Evolutionary conservation across 2,113 vertebrate species (phyloP), one percentile per base, ranked within the genome.

Genomic region (Globicephala melas): DNA sequence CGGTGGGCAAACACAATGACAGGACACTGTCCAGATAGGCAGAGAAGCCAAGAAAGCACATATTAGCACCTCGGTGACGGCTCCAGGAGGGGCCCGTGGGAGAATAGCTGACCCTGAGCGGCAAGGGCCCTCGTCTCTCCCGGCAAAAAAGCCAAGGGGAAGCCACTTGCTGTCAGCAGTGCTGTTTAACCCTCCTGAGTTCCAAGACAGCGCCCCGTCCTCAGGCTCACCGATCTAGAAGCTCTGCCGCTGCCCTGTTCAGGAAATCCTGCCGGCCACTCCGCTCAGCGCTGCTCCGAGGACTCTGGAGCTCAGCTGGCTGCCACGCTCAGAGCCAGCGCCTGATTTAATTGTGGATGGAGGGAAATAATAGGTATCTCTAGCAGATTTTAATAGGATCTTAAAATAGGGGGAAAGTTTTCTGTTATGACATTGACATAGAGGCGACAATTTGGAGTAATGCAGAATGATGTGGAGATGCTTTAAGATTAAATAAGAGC

Each of bases 401-500:
- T 98, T 98, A 98, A 98, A 98, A 98, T 97, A 98, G 97, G 96
- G 96, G 95, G 91, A 94, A 98, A 98, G 97, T 98, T 98, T 98
- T 98, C 97, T 98, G 98, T 98, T 97, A 98, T 97, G 98, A 98
- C 98, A 98, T 84, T 98, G 98, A 98, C 98, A 97, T 26, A 97
- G 98, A 98, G 87, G 98, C 77, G 94, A 98, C 98, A 98, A 98
- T 98, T 98, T 97, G 96, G 97, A 98, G 98, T 98, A 98, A 98
- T 89, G 97, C 98, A 97, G 96, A 95, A 96, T 98, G 98, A 98
- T 98, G 98, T 93, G 98, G 97, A 97, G 98, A 98, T 97, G 98
- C 98, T 98, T 98, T 98, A 97, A 98, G 98, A 99, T 98, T 98
- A 99, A 98, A 55, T 98, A 98, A 98, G 97, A 97, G 98, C 98